These are phyloP conservation scores for Antigone vipio DNA, from an alignment of 2,113 vertebrate species.

Conservation along the genomic window DNA sequence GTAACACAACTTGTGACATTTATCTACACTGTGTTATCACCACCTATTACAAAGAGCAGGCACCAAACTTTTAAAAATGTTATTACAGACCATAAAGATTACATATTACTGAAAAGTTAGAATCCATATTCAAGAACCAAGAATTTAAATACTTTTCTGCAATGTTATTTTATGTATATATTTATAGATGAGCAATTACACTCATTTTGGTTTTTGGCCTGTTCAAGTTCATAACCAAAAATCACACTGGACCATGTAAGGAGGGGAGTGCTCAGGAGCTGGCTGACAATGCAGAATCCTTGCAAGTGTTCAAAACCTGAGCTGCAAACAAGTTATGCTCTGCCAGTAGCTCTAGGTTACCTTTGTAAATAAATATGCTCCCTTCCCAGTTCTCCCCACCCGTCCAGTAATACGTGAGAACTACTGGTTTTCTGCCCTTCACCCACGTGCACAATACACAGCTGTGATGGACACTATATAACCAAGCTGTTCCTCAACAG, in stretches of 20 bases:
- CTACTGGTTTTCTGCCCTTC: not conserved
- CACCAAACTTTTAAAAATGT: slow-evolving; percentile 22
- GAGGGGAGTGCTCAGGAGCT: not conserved
- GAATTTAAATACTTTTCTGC: not conserved
- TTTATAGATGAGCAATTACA: slow-evolving; percentile 46
- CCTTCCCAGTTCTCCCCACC: not conserved
- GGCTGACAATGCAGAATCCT: not conserved
- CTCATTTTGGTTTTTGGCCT: not conserved
- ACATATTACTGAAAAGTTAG: slow-evolving; percentile 13
- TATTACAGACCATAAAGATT: slow-evolving; percentile 2
- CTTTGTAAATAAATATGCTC: not conserved
- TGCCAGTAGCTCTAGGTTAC: not conserved
- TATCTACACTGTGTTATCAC: slow-evolving; percentile 38
- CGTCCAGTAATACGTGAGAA: not conserved
- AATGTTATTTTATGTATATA: slow-evolving; percentile 11
- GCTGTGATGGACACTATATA: not conserved
- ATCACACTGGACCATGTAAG: not conserved
- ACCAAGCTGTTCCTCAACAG: not conserved
- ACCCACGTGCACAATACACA: not conserved
- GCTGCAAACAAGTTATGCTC: not conserved
- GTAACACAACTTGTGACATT: not conserved
- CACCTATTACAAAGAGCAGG: slow-evolving; percentile 26
- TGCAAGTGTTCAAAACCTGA: not conserved
- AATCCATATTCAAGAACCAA: not conserved
- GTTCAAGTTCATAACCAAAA: not conserved